Conservation (phyloP, 2,113 vertebrate species). For the Podarcis raffonei region DNA sequence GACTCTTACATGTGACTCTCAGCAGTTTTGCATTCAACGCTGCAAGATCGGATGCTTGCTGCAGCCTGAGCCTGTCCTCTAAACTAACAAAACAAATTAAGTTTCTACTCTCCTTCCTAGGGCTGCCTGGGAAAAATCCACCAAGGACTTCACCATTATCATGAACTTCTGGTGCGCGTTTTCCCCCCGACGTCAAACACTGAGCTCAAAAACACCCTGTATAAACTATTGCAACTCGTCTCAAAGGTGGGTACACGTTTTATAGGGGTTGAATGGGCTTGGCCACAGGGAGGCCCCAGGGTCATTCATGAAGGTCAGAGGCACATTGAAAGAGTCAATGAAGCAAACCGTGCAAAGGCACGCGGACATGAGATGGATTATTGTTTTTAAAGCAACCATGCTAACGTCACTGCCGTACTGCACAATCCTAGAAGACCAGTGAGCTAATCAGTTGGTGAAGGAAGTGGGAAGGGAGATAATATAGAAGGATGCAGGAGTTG, state of each 20-base stretch:
- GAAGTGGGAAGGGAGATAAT: no score
- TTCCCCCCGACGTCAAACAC: neutral
- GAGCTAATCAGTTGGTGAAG: neutral
- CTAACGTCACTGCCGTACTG: neutral
- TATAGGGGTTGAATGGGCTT: neutral
- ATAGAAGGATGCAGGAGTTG: no score
- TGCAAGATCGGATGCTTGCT: neutral
- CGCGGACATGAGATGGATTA: neutral
- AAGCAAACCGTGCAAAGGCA: neutral
- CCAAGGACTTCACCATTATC: conserved; percentile 69
- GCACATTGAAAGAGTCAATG: neutral
- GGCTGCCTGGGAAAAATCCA: conserved; percentile 71
- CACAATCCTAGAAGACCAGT: neutral
- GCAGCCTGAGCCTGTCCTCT: neutral
- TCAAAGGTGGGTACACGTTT: conserved; percentile 32
- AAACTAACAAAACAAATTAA: neutral
- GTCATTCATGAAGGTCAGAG: neutral
- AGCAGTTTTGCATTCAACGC: neutral
- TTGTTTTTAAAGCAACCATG: neutral
- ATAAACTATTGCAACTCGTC: conserved; percentile 29
- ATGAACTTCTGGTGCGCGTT: conserved; percentile 63
- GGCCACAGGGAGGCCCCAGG: neutral
- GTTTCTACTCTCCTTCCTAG: neutral
- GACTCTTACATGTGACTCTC: neutral
- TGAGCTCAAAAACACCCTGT: neutral